Evolutionary conservation across 2,888 invertebrate genomes (phyloP).

Genomic region (Machimus atricapillus): DNA sequence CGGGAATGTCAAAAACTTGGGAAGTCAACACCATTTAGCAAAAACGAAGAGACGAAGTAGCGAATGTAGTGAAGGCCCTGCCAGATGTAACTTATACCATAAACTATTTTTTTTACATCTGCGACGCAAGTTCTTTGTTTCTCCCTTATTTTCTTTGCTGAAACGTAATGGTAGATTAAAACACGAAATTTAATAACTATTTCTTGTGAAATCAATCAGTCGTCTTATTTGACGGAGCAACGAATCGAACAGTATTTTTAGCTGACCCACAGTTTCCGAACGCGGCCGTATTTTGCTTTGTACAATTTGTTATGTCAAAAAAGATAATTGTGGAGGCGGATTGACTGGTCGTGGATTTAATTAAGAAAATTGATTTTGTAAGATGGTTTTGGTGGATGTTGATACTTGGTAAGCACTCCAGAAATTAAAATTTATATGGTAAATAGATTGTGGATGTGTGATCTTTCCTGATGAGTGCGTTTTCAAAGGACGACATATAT

Average conservation of each 20-base stretch:
- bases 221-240: no score
- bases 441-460: not conserved
- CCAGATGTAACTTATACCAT: not conserved
- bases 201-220: not conserved
- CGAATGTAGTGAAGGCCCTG: not conserved
- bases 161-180: not conserved
- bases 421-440: not conserved
- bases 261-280: not conserved
- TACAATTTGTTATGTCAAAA: not conserved
- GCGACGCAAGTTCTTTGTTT: not conserved
- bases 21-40: conserved; percentile 42
- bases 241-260: not conserved
- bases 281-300: not conserved
- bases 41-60: not conserved
- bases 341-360: not conserved
- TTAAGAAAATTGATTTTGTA: not conserved
- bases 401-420: conserved; percentile 57
- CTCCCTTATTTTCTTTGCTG: not conserved
- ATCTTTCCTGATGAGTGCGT: not conserved
- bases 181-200: not conserved
- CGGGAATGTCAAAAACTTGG: conserved; percentile 43
- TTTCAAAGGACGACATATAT: not conserved
- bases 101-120: not conserved
- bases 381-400: conserved; percentile 60
- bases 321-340: not conserved